These are phyloP conservation scores for Campoplex capitator DNA, from an alignment of 2,888 invertebrate species.

Conservation along the genomic window DNA sequence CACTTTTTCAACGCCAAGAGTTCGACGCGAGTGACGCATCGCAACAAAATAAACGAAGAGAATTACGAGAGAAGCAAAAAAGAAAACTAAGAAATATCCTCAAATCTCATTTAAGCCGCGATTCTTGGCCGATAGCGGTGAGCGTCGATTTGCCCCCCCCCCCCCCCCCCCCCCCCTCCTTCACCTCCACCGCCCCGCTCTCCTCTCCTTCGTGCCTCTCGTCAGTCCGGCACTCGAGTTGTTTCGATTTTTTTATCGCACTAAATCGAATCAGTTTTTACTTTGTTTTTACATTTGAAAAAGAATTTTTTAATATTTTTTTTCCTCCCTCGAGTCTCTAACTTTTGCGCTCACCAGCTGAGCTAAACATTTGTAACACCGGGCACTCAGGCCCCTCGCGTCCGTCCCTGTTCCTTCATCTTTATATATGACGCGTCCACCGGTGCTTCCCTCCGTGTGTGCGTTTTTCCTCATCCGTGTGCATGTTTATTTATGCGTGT, in stretches of 20 bases:
- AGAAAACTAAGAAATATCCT: constrained; percentile 1
- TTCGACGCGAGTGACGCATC: constrained; percentile 1
- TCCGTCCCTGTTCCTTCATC: constrained; percentile 46
- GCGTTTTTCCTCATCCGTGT: neutral
- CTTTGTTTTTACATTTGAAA: too few species aligned
- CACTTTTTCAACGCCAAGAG: neutral
- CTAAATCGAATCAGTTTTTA: neutral
- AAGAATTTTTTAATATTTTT: neutral
- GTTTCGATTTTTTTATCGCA: neutral
- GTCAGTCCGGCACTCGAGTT: constrained; percentile 39
- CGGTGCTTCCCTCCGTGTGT: constrained; percentile 37
- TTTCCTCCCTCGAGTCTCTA: neutral
- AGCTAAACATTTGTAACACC: neutral
- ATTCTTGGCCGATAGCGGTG: constrained; percentile 29
- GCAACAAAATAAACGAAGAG: neutral
- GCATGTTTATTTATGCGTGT: constrained; percentile 16
- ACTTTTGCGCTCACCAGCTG: constrained; percentile 8
- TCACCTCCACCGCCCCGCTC: too few species aligned
- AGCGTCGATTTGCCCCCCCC: constrained; percentile 28
- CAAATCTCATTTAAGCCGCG: constrained; percentile 32
- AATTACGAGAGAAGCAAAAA: neutral
- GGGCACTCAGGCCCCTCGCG: constrained; percentile 26
- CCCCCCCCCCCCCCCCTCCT: neutral
- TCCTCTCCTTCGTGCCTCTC: neutral
- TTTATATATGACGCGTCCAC: constrained; percentile 57